A percentile compares a stretch with the other conserved stretches of the same genome.
These are phyloP conservation scores for Stictonetta naevosa DNA, from an alignment of 2,113 vertebrate species.

Conservation along the genomic window DNA sequence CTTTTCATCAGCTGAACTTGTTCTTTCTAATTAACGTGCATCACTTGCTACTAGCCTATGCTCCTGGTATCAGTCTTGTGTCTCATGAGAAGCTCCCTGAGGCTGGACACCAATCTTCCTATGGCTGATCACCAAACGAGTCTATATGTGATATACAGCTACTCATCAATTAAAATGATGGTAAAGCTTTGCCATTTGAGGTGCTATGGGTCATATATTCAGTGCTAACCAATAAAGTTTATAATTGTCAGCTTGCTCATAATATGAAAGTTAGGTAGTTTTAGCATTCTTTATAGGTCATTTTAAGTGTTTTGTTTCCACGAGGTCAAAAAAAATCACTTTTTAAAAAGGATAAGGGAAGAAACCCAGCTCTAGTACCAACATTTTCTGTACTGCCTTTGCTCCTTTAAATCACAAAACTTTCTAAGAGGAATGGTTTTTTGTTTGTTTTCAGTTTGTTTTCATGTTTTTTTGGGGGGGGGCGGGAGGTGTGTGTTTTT, in stretches of 20 bases:
- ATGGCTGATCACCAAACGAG: neutral
- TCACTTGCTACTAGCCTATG: neutral
- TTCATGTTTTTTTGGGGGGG: no score
- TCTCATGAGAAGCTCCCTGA: neutral
- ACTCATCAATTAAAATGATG: neutral
- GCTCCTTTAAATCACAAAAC: neutral
- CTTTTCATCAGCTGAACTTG: neutral
- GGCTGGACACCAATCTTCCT: neutral
- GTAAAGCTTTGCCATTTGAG: neutral
- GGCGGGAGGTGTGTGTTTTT: no score
- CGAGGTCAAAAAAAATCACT: neutral
- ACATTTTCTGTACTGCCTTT: neutral
- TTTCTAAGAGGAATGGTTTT: neutral
- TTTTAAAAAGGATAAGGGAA: neutral
- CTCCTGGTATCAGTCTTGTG: neutral
- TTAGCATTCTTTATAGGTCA: neutral
- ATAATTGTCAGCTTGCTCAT: neutral
- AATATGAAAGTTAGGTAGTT: neutral
- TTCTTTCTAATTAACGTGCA: neutral
- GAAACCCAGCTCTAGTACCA: neutral
- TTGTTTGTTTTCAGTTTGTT: no score
- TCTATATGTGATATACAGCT: neutral
- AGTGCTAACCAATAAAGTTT: neutral
- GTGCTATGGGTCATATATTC: neutral
- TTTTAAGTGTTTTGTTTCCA: neutral